A percentile compares a stretch with the other conserved stretches of the same genome.
These are phyloP conservation scores for Hippopotamyrus pictus DNA, from an alignment of 2,797 vertebrate genomes.

Conservation along the genomic window DNA sequence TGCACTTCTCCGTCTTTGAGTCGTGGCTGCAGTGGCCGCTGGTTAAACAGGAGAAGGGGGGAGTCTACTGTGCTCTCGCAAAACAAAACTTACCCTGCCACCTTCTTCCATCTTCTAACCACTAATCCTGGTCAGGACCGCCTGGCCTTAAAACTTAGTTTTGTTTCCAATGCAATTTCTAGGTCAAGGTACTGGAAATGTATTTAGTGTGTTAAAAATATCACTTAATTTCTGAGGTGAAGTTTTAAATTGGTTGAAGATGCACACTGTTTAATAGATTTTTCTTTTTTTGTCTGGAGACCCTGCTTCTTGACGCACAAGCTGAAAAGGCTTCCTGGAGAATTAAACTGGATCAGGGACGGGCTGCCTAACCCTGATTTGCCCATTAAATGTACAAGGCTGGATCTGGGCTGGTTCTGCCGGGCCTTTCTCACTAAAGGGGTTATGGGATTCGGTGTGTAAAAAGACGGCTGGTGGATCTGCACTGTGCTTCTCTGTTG, in stretches of 20 bases:
- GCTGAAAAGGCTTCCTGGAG: conserved; percentile 39
- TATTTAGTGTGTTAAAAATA: conserved; percentile 44
- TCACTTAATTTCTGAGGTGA: conserved; percentile 31
- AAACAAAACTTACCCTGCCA: neutral
- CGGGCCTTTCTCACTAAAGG: conserved; percentile 34
- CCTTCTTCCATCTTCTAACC: neutral
- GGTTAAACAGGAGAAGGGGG: neutral
- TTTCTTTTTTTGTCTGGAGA: conserved; percentile 37
- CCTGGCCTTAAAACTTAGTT: neutral
- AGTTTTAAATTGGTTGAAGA: conserved; percentile 43
- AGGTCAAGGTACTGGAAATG: neutral
- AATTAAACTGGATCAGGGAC: conserved; percentile 58
- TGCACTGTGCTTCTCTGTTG: neutral
- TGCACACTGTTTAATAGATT: conserved; percentile 44
- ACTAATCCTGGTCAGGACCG: neutral
- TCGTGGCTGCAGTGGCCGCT: neutral
- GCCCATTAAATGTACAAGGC: conserved; percentile 47
- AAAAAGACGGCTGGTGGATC: conserved; percentile 27
- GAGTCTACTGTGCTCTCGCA: neutral
- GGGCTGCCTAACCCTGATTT: conserved; percentile 47
- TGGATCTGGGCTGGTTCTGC: conserved; percentile 32
- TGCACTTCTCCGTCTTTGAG: neutral
- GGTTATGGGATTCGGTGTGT: conserved; percentile 36
- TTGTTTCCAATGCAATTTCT: neutral
- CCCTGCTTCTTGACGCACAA: conserved; percentile 44